A percentile compares a stretch with the other conserved stretches of the same genome.
These are phyloP conservation scores for Papilio protenor DNA, from an alignment of 2,888 invertebrate species.

Conservation along the genomic window DNA sequence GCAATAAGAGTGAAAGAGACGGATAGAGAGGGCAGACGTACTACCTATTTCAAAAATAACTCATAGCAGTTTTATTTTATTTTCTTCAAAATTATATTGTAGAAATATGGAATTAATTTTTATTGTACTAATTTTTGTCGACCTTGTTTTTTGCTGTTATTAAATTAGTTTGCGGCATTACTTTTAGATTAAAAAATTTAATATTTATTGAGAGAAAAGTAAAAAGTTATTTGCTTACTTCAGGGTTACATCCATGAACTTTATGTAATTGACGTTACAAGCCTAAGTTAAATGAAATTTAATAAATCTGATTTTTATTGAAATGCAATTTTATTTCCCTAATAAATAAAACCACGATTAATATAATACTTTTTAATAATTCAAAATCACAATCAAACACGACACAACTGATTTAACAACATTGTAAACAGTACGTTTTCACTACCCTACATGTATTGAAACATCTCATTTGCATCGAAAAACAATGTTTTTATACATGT, in stretches of 20 bases:
- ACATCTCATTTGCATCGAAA: neutral
- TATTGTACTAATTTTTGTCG: too few relatives aligned
- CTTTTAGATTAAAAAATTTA: neutral
- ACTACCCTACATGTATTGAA: neutral
- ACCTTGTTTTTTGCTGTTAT: too few relatives aligned
- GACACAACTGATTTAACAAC: conserved; percentile 11
- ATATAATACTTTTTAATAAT: neutral
- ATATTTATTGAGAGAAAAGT: neutral
- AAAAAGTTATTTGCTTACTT: too few relatives aligned
- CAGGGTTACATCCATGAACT: neutral
- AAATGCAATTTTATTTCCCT: neutral
- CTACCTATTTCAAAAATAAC: too few relatives aligned
- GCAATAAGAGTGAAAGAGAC: neutral
- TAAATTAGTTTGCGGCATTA: too few relatives aligned
- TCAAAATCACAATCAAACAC: neutral
- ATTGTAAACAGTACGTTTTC: neutral
- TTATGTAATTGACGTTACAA: neutral
- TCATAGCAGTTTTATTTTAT: too few relatives aligned
- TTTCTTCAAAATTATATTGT: too few relatives aligned
- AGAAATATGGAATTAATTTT: too few relatives aligned
- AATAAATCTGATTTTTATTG: conserved; percentile 1
- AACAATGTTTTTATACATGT: neutral
- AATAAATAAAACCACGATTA: neutral
- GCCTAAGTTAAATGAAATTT: neutral
- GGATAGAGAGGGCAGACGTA: neutral